phyloP scores from a whole-genome alignment of 1,140 invertebrate species.

The Cotesia chilonis region DNA sequence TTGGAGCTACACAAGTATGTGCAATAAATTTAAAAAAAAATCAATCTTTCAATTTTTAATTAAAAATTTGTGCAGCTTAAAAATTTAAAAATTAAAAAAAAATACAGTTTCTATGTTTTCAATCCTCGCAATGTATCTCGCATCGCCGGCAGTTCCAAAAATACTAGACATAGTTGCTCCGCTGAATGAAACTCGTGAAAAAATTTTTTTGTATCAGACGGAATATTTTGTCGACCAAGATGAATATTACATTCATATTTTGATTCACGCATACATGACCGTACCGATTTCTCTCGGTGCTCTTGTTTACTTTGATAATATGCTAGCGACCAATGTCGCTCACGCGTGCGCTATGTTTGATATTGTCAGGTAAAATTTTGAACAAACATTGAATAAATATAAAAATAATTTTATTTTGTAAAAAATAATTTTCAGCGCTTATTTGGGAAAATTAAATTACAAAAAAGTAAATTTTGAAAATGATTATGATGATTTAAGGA shows the following conservation, averaged over 20 bases:
- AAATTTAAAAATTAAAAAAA: not conserved
- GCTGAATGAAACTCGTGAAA: conserved; percentile 33
- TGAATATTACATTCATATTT: conserved; percentile 35
- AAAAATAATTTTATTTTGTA: too few species aligned
- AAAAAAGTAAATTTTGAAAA: too few species aligned
- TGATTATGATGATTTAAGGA: not conserved
- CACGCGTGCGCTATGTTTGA: conserved; percentile 32
- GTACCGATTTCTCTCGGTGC: conserved; percentile 10
- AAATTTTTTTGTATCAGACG: conserved; percentile 32
- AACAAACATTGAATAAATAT: not conserved
- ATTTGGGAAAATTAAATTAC: not conserved
- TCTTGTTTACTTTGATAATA: conserved; percentile 22
- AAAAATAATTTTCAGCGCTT: not conserved
- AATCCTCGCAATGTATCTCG: conserved; percentile 22
- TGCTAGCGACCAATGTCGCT: conserved; percentile 33
- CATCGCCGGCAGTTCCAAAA: conserved; percentile 28
- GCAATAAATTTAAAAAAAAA: not conserved
- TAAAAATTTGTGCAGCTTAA: not conserved
- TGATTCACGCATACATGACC: conserved; percentile 34
- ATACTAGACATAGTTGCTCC: conserved; percentile 36
- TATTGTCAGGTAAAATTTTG: conserved; percentile 25
- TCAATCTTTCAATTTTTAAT: not conserved
- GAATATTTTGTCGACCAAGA: conserved; percentile 40
- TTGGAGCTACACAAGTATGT: conserved; percentile 13
- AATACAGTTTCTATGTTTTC: conserved; percentile 24